Conservation (phyloP, 1,140 invertebrate genomes). For the Drosophila parabipectinata region DNA sequence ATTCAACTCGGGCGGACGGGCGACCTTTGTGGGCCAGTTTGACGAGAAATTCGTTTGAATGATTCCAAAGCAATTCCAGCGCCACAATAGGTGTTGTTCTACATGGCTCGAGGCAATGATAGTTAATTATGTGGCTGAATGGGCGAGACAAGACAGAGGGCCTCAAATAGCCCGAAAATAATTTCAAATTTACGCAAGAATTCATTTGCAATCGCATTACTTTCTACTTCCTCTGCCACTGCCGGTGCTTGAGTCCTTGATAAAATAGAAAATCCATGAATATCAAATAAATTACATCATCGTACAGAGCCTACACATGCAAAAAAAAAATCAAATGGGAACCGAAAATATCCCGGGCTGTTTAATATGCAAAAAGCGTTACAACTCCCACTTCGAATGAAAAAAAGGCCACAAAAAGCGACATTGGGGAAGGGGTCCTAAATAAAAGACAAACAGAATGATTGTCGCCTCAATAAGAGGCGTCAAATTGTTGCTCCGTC, state of each 20-base stretch:
- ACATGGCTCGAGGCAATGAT: constrained; percentile 28
- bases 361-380: constrained; percentile 70
- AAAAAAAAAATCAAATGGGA: constrained; percentile 49
- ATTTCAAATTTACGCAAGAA: constrained; percentile 16
- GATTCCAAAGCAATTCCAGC: constrained; percentile 14
- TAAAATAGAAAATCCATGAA: constrained; percentile 62
- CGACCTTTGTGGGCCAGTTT: constrained; percentile 15
- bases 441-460: constrained; percentile 44
- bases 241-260: not conserved
- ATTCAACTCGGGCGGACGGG: constrained; percentile 21
- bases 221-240: not conserved
- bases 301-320: constrained; percentile 5
- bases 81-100: constrained; percentile 35
- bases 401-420: constrained; percentile 4
- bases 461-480: constrained; percentile 62
- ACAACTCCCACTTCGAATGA: constrained; percentile 16
- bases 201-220: constrained; percentile 40
- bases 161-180: constrained; percentile 37
- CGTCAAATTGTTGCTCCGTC: constrained; percentile 68
- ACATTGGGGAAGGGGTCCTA: constrained; percentile 6
- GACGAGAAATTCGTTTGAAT: constrained; percentile 12
- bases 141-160: constrained; percentile 5
- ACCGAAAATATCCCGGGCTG: constrained; percentile 27
- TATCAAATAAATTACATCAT: constrained; percentile 78
- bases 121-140: constrained; percentile 40